Percentiles rank a stretch among this genome's conserved stretches.
These are phyloP conservation scores for Calosoma granatense DNA, from an alignment of 1,140 invertebrate genomes.

Conservation along the genomic window DNA sequence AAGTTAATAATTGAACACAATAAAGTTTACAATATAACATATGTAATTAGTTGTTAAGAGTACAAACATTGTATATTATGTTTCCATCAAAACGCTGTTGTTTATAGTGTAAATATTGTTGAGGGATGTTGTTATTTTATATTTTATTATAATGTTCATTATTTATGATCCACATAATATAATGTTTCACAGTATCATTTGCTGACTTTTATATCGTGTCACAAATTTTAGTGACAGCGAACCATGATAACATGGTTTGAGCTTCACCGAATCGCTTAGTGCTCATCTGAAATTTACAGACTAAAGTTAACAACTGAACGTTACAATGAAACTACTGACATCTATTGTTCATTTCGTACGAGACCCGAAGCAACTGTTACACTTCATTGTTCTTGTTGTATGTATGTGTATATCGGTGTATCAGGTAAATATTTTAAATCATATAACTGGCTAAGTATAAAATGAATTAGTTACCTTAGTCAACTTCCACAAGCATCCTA, in stretches of 20 bases:
- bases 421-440: slow-evolving; percentile 22
- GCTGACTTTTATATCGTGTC: not conserved
- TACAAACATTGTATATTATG: not conserved
- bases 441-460: not conserved
- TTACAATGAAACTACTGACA: not conserved
- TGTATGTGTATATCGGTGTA: slow-evolving; percentile 33
- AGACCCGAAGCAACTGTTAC: slow-evolving; percentile 35
- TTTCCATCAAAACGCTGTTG: not conserved
- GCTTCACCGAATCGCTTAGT: not conserved
- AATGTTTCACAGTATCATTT: not conserved
- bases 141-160: slow-evolving; percentile 8
- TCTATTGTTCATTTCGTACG: slow-evolving; percentile 26
- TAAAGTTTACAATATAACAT: no score
- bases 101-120: not conserved
- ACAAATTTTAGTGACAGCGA: not conserved
- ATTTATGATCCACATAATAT: slow-evolving; percentile 6
- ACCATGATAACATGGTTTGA: not conserved
- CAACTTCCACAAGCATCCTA: no score
- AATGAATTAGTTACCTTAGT: not conserved
- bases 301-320: not conserved
- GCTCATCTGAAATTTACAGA: not conserved
- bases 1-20: no score
- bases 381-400: slow-evolving; percentile 32
- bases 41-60: no score
- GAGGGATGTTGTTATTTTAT: not conserved